These are phyloP conservation scores for Icerya purchasi DNA, from an alignment of 2,888 invertebrate genomes.

Conservation along the genomic window DNA sequence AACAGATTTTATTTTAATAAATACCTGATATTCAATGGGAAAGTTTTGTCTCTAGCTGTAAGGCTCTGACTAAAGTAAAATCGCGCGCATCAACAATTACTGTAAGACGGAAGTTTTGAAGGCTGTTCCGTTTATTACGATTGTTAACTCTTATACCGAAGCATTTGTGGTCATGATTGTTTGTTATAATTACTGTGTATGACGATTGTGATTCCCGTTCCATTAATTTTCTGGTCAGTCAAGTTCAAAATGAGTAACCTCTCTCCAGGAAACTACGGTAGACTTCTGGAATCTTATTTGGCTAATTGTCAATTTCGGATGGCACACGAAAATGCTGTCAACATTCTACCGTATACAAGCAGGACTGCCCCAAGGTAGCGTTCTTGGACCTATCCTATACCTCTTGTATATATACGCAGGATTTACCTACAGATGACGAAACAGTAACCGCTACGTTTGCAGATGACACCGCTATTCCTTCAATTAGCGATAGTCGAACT, in stretches of 20 bases:
- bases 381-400: background rate
- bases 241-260: background rate
- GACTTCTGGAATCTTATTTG: background rate
- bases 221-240: no score
- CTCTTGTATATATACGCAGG: background rate
- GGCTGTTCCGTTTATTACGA: no score
- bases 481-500: background rate
- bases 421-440: background rate
- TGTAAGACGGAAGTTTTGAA: no score
- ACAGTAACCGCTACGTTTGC: background rate
- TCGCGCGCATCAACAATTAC: no score
- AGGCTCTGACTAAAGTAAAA: no score
- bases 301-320: background rate
- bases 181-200: no score
- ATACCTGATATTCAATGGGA: no score
- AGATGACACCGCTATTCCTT: background rate
- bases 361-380: background rate
- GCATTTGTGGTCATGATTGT: no score
- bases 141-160: no score
- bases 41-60: no score
- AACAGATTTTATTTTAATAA: no score
- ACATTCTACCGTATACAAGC: background rate
- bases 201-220: no score
- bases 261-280: background rate
- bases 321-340: background rate